These are phyloP conservation scores for Equus przewalskii DNA, from an alignment of 2,113 vertebrate genomes.

Conservation along the genomic window DNA sequence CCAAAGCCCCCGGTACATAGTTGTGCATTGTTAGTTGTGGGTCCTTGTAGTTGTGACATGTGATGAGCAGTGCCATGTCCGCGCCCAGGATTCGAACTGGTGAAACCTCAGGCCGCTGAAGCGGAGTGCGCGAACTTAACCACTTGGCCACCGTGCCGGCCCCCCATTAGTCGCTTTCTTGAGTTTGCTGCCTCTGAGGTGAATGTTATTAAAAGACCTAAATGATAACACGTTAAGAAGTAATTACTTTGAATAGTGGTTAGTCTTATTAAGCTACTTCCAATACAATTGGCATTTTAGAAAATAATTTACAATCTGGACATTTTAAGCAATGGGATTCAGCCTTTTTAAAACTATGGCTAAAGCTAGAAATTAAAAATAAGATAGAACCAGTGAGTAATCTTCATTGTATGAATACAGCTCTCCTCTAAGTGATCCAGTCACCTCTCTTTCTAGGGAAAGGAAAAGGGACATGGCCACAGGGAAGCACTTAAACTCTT, in stretches of 20 bases:
- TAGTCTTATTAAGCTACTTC: neutral
- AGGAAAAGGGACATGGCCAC: neutral
- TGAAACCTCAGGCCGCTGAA: too few species aligned
- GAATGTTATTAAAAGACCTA: neutral
- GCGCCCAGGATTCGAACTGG: too few species aligned
- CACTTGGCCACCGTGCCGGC: too few species aligned
- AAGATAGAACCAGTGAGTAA: neutral
- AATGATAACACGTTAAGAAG: neutral
- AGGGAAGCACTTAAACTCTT: neutral
- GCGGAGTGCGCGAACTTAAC: too few species aligned
- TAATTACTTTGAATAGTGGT: neutral
- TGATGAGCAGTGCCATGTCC: too few species aligned
- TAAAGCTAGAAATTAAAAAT: constrained; percentile 34
- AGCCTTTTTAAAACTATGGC: neutral
- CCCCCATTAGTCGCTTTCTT: neutral
- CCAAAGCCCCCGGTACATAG: too few species aligned
- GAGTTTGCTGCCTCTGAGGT: neutral
- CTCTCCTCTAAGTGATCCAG: neutral
- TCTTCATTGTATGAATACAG: neutral
- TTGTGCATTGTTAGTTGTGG: too few species aligned
- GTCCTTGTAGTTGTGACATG: too few species aligned
- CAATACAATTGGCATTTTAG: neutral
- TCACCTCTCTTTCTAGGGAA: neutral
- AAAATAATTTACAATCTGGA: neutral
- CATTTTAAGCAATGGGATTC: neutral